Base-by-base conservation (phyloP, 2,113 vertebrate genomes). In the Astur gentilis region DNA sequence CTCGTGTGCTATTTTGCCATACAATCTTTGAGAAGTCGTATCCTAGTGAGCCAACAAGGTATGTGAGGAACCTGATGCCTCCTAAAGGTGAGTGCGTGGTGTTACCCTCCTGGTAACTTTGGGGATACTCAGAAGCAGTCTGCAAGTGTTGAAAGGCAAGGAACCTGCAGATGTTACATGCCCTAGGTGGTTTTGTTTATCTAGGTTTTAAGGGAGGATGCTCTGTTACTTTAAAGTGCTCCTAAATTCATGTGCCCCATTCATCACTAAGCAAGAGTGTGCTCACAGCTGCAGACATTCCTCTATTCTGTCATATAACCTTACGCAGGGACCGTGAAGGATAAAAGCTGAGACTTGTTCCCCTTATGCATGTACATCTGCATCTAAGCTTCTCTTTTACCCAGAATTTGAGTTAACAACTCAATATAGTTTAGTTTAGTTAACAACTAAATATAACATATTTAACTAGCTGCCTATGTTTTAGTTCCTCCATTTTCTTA, bases 201-300 rank as follows among this genome's bases (percentile, higher is more conserved):
- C 27, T 32, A 1, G 2, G 1, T 34, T 69, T 69, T 40, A 65
- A 47, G 44, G 55, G 14, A 40, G 6, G 25, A 52, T 45, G 34
- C 12, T 32, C 49, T 23, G 22, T 17, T 40, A 18, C 6, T 52
- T 62, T 13, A 3, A 78, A 64, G 32, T 21, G 11, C 36, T 50
- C 22, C 88, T 91, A 19, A 52, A 13, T 61, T 38, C 34, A 2
- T 0, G 0, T 18, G 50, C 18, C 32, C 11, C 7, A 3, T 13
- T 58, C n/a, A 26, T 22, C n/a, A 12, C 66, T 26, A 52, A 40
- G 47, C 29, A 67, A 38, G n/a, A 55, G 13, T 2, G 67, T 83
- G 76, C 54, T 77, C 44, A 34, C 32, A 62, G 54, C 36, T 42
- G 36, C 34, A 3, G 9, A 5, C 6, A 1, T 14, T 18, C 58